Evolutionary conservation across 1,140 invertebrate species (phyloP).

Genomic region (Brachionus paranguensis): DNA sequence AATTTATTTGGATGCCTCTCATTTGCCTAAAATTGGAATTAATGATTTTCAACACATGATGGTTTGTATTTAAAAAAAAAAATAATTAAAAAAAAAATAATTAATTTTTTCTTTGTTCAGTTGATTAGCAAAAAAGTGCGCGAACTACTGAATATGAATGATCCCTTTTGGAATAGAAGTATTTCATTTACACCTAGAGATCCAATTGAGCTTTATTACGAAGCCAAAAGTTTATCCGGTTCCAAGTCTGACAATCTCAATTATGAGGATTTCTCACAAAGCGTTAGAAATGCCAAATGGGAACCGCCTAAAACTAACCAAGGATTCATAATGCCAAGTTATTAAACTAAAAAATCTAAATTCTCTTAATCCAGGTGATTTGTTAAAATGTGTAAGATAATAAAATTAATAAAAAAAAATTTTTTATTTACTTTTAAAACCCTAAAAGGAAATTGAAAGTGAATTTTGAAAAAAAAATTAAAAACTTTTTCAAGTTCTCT

Average conservation of each 20-base stretch:
- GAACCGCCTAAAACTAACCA: constrained; percentile 48
- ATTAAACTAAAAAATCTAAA: constrained; percentile 12
- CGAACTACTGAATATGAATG: constrained; percentile 49
- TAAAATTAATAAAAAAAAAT: neutral
- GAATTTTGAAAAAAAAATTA: too few relatives aligned
- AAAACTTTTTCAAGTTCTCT: too few relatives aligned
- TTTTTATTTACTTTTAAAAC: neutral
- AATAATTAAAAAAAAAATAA: neutral
- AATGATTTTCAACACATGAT: constrained; percentile 56
- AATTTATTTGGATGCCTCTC: constrained; percentile 48
- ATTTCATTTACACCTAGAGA: constrained; percentile 49
- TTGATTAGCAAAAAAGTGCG: constrained; percentile 50
- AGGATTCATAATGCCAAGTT: constrained; percentile 46
- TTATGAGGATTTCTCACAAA: constrained; percentile 45
- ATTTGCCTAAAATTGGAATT: constrained; percentile 53
- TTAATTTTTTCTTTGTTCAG: constrained; percentile 42
- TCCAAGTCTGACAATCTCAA: constrained; percentile 46
- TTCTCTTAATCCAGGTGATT: neutral
- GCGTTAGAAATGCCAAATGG: constrained; percentile 47
- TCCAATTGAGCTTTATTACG: constrained; percentile 47
- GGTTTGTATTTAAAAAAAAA: constrained; percentile 42
- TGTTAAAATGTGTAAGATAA: neutral
- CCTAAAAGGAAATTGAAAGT: too few relatives aligned
- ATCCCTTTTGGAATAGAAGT: constrained; percentile 51
- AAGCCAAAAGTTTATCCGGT: constrained; percentile 46